Percentiles rank a stretch among this genome's conserved stretches.
Evolutionary conservation across 2,113 vertebrate species (phyloP).

Genomic region (human (Homo sapiens)): DNA sequence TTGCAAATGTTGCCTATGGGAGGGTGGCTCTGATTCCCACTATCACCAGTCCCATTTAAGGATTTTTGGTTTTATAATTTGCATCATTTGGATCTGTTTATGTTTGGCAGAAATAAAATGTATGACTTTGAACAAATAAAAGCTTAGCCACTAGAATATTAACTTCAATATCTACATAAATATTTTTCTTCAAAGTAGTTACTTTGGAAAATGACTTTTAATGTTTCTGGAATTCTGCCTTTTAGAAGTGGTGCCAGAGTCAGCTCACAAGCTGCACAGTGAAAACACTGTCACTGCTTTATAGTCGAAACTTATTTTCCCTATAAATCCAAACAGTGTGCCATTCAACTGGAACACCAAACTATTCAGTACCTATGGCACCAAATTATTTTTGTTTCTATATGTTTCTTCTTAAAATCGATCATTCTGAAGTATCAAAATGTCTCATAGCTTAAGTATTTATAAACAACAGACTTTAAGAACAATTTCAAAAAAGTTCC

Average conservation of each 20-base stretch:
- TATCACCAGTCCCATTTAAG: neutral
- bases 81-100: neutral
- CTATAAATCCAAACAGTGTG: neutral
- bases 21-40: neutral
- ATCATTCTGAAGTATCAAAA: neutral
- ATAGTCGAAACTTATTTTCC: neutral
- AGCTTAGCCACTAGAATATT: neutral
- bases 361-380: neutral
- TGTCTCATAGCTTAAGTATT: neutral
- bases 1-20: neutral
- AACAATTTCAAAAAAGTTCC: neutral
- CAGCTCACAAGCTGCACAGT: neutral
- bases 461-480: neutral
- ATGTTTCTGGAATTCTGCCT: neutral
- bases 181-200: neutral
- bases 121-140: neutral
- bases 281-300: neutral
- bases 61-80: neutral
- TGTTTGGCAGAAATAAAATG: neutral
- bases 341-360: neutral
- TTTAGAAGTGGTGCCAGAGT: neutral
- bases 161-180: neutral
- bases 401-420: neutral
- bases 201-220: neutral
- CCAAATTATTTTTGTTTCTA: neutral